Conservation (phyloP, 1,140 invertebrate genomes). For the Drosophila ambigua region DNA sequence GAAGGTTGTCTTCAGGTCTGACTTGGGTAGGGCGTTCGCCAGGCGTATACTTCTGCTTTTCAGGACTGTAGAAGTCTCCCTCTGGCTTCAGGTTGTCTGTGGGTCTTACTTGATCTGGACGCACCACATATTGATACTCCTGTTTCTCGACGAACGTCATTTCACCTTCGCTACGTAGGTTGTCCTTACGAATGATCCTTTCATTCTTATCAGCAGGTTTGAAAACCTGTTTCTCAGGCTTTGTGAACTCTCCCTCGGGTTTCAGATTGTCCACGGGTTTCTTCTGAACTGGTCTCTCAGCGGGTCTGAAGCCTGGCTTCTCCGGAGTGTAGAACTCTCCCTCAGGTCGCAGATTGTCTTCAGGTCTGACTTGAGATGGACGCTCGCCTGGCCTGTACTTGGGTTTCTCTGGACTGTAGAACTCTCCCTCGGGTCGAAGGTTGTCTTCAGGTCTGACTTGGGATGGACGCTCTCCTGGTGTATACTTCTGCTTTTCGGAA, state of each 20-base stretch:
- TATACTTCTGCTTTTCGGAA: slow-evolving; percentile 77
- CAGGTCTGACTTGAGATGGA: slow-evolving; percentile 84
- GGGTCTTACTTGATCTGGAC: no score
- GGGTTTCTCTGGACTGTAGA: slow-evolving; percentile 84
- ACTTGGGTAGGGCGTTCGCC: no score
- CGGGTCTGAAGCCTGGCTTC: slow-evolving; percentile 84
- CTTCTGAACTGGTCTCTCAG: slow-evolving; percentile 85
- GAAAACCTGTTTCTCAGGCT: no score
- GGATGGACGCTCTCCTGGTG: slow-evolving; percentile 83
- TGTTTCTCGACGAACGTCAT: no score
- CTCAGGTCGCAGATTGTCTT: slow-evolving; percentile 86
- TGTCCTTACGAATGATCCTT: no score
- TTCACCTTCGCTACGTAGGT: no score
- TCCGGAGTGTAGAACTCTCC: slow-evolving; percentile 86
- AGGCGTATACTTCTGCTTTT: no score
- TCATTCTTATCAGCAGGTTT: no score
- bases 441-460: slow-evolving; percentile 86
- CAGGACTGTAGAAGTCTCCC: no score
- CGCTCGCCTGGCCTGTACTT: slow-evolving; percentile 84
- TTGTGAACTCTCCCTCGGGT: slow-evolving; percentile 82
- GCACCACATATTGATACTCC: no score
- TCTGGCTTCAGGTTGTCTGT: no score
- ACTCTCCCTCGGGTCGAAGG: slow-evolving; percentile 85
- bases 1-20: no score
- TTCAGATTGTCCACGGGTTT: slow-evolving; percentile 86